Base-by-base conservation (phyloP, 2,888 invertebrate species). In the Hipparchia semele region DNA sequence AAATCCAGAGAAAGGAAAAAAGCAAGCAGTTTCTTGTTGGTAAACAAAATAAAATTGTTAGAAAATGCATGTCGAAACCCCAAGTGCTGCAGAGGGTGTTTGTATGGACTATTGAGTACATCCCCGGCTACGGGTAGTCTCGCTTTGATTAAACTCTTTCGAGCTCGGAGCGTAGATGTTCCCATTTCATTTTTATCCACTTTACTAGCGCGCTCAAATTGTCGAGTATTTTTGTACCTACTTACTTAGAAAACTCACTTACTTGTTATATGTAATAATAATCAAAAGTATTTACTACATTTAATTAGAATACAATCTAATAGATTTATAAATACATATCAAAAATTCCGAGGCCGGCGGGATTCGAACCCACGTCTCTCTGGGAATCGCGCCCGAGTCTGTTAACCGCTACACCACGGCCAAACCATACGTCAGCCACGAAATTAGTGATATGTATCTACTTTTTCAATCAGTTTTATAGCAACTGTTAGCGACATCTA, bases 141-240 rank as follows among this genome's bases (percentile, higher is more conserved):
- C 83, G 83, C 87, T 90, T 89, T 90, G 90, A 91, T 90, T 91
- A 90, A 88, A 90, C 86, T 86, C 88, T 89, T 89, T 87, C 83
- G 83, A 79, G 82, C 83, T 82, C 80, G 83, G 78, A 79, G 79
- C 84, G 82, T 79, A 83, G 82, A 81, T 81, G 81, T 83, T 82
- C 85, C 39, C 59, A 83, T 86, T 86, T 86, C 83, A 83, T 83
- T 87, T 86, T 85, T 89, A 88, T 89, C 86, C 86, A 82, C 83
- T 85, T 84, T 83, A 69, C 79, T 79, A 79, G 79, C 82, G 75
- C 80, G 81, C 80, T 85, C 83, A 10, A 60, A 60, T 60, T 60
- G 59, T 60, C 12, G 59, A 39, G 59, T 13, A 7, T 58, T 58
- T 39, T 39, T 60, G 9, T 60, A 6, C 33, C 6, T 10, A 10